Percentiles rank a stretch among this genome's conserved stretches.
Evolutionary conservation across 2,113 vertebrate genomes (phyloP).

Genomic region (Mesitornis unicolor): DNA sequence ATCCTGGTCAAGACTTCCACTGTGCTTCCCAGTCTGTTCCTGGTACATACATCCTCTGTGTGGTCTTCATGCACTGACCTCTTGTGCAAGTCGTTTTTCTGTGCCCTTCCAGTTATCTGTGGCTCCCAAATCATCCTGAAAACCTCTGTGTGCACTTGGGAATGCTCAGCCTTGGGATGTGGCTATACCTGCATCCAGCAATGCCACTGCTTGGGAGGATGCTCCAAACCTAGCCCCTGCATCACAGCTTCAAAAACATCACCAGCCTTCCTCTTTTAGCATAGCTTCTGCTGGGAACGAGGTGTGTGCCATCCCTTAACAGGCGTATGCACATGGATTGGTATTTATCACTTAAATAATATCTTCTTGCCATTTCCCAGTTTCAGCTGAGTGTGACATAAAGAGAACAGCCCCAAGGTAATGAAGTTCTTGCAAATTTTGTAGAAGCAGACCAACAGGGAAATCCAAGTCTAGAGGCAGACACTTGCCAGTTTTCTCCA

Average conservation of each 20-base stretch:
- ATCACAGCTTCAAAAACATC: neutral
- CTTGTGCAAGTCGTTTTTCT: neutral
- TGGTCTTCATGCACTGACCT: neutral
- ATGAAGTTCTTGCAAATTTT: neutral
- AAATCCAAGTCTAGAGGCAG: neutral
- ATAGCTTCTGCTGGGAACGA: neutral
- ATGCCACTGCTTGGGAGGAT: neutral
- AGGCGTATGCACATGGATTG: neutral
- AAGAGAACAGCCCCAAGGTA: neutral
- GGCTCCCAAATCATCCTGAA: neutral
- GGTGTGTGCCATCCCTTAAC: neutral
- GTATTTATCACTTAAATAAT: neutral
- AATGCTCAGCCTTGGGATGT: neutral
- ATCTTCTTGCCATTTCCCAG: neutral
- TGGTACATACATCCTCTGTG: accelerated
- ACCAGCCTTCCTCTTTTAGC: neutral
- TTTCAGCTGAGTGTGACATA: neutral
- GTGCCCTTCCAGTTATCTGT: neutral
- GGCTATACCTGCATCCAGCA: neutral
- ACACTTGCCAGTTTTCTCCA: neutral
- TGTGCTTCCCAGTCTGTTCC: neutral
- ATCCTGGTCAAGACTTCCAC: neutral
- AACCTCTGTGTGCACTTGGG: neutral
- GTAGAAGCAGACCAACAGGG: neutral
- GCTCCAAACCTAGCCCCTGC: neutral